phyloP scores from a whole-genome alignment of 2,888 invertebrate species.

The Melanchra persicariae region DNA sequence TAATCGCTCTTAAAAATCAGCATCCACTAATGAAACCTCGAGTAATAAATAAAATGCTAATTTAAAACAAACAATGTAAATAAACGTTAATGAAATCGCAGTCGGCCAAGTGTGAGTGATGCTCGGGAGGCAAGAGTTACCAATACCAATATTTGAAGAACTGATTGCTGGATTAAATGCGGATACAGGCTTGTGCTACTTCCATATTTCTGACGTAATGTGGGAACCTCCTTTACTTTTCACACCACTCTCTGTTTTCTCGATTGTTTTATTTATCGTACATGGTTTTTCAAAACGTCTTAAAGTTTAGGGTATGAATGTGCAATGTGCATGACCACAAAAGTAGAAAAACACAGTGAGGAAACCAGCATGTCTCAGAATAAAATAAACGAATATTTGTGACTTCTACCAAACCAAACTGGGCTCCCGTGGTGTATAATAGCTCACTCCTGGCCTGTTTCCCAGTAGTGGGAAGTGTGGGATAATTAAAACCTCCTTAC shows the following conservation, averaged over 20 bases:
- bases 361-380: no score
- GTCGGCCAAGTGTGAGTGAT: constrained; percentile 59
- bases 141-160: constrained; percentile 68
- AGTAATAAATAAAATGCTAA: constrained; percentile 22
- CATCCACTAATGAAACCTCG: background rate
- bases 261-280: constrained; percentile 10
- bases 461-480: no score
- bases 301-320: no score
- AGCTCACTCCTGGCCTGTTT: no score
- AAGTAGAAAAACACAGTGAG: no score
- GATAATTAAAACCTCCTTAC: no score
- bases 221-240: constrained; percentile 31
- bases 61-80: constrained; percentile 56
- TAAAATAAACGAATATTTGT: no score
- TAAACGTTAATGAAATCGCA: constrained; percentile 63
- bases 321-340: no score
- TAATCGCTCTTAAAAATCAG: background rate
- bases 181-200: constrained; percentile 62
- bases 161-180: constrained; percentile 68
- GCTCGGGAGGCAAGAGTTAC: constrained; percentile 52
- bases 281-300: background rate
- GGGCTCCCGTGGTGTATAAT: no score
- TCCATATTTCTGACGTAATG: constrained; percentile 57
- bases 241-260: constrained; percentile 8
- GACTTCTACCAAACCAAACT: no score